Evolutionary conservation across 2,888 invertebrate genomes (phyloP).

Genomic region (Lochmaea capreae): DNA sequence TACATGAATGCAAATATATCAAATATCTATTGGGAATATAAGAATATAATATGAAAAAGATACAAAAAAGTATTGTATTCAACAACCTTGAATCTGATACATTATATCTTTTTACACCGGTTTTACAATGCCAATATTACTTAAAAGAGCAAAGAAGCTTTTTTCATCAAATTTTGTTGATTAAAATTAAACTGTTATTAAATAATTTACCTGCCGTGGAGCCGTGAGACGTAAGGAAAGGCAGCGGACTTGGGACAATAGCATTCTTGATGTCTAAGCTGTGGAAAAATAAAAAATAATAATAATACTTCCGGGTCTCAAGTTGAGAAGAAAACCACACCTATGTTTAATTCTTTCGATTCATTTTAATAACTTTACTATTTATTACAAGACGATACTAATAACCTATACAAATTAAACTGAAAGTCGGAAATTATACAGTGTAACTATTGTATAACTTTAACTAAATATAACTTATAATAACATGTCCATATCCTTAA

Average conservation of each 20-base stretch:
- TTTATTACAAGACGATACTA: no score
- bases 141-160: not conserved
- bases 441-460: not conserved
- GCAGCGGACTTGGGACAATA: slow-evolving; percentile 49
- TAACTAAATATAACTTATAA: not conserved
- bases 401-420: no score
- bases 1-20: no score
- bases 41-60: not conserved
- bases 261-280: slow-evolving; percentile 48
- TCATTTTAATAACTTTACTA: no score
- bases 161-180: slow-evolving; percentile 4
- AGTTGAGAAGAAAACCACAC: not conserved
- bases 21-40: no score
- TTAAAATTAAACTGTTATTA: not conserved
- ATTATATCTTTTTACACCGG: not conserved
- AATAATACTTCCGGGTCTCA: not conserved
- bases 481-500: not conserved
- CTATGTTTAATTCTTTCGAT: no score
- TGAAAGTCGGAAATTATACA: no score
- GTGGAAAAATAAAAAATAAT: slow-evolving; percentile 35
- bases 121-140: not conserved
- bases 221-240: slow-evolving; percentile 49
- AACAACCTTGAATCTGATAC: not conserved
- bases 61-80: not conserved
- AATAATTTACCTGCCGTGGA: slow-evolving; percentile 49